Evolutionary conservation across 2,888 invertebrate genomes (phyloP), one percentile per base, ranked within the genome.

Genomic region (Pemphredon lugubris): DNA sequence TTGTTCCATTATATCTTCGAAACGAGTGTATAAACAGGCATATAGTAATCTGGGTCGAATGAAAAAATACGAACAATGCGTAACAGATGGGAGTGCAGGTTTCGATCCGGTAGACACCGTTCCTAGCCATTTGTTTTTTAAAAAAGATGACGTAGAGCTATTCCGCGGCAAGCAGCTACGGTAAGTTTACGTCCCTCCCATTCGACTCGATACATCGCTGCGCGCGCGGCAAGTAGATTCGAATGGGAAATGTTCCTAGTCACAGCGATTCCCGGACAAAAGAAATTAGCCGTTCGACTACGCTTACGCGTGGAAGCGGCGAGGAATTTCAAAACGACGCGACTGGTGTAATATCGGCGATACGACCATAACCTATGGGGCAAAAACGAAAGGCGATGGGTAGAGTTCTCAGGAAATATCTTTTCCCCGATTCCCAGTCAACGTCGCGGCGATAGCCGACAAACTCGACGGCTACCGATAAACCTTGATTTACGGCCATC

Each of bases 1-100:
- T 75, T 75, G 67, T 75, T 51, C 74, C 57, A 73, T 75, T 69
- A 64, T 68, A 39, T 60, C 64, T 63, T 57, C 65, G 58, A 50
- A 58, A 40, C 64, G 53, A 61, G 65, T 61, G 69, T 69, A 65
- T 69, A 75, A 73, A 65, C 54, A 54, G 61, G 23, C 21, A 42
- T 51, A 55, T 48, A 37, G 53, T 64, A 69, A 72, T 64, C 51
- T 60, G 68, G 72, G 64, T 60, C 68, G 72, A 60, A 64, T 59
- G 59, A 68, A 59, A 64, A 59, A 57, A 55, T 26, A 26, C 45
- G 63, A 40, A 59, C 59, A 59, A 47, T 63, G 39, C 53, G 54
- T 32, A 63, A 67, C 71, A 67, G 73, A 71, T 71, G 70, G 57
- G 32, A 20, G 18, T 32, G 39, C n/a, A 21, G 26, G 50, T 58